phyloP scores from a whole-genome alignment of 1,140 invertebrate species.

The Orius insidiosus region DNA sequence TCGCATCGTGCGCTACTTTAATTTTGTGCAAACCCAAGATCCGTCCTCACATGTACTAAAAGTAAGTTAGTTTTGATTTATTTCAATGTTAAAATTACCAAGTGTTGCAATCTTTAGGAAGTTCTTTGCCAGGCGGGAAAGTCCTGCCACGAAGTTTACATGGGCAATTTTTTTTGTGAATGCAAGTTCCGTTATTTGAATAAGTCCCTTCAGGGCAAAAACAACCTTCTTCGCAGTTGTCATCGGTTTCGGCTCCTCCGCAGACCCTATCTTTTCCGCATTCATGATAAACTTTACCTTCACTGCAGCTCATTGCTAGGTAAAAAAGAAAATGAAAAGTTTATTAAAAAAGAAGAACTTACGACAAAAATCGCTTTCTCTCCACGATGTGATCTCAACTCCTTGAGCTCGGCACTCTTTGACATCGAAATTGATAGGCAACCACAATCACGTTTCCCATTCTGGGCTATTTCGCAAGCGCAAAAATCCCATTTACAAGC shows the following conservation, averaged over 20 bases:
- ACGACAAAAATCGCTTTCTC: constrained; percentile 56
- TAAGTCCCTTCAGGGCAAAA: constrained; percentile 62
- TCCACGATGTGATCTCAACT: constrained; percentile 45
- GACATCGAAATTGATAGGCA: constrained; percentile 57
- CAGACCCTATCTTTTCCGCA: constrained; percentile 45
- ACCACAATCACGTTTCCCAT: constrained; percentile 32
- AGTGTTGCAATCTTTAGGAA: constrained; percentile 68
- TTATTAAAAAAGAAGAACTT: constrained; percentile 29
- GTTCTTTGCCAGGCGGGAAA: constrained; percentile 50
- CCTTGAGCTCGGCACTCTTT: constrained; percentile 51
- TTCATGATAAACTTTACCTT: constrained; percentile 46
- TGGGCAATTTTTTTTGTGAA: constrained; percentile 53
- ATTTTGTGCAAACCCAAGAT: constrained; percentile 60
- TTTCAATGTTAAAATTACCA: constrained; percentile 44
- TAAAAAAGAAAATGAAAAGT: no score
- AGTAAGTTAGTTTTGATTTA: neutral
- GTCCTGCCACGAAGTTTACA: constrained; percentile 56
- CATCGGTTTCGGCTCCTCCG: constrained; percentile 22
- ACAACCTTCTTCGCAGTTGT: constrained; percentile 63
- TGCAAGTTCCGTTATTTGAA: constrained; percentile 52
- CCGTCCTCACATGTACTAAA: constrained; percentile 47
- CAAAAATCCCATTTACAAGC: constrained; percentile 65
- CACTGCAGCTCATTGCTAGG: constrained; percentile 50
- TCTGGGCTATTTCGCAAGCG: constrained; percentile 33
- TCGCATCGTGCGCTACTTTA: constrained; percentile 54